A percentile compares a stretch with the other conserved stretches of the same genome.
Evolutionary conservation across 2,888 invertebrate genomes (phyloP).

Genomic region (Andrena haemorrhoa): DNA sequence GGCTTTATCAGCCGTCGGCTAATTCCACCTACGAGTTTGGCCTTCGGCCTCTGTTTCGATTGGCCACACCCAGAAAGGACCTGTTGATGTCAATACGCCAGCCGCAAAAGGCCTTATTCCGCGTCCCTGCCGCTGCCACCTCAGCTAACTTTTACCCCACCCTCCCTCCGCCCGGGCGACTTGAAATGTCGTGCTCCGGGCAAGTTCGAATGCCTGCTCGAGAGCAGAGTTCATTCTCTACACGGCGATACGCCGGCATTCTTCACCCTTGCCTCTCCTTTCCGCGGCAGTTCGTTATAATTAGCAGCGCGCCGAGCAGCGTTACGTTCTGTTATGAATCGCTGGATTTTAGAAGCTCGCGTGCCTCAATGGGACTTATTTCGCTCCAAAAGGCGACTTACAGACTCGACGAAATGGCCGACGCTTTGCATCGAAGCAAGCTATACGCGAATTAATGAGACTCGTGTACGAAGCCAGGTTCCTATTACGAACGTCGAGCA

Average conservation of each 20-base stretch:
- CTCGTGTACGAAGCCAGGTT: background rate
- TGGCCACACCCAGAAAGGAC: conserved; percentile 63
- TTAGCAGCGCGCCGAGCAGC: too few relatives aligned
- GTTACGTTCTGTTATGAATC: too few relatives aligned
- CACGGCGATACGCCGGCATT: too few relatives aligned
- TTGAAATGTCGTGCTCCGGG: background rate
- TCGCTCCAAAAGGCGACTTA: too few relatives aligned
- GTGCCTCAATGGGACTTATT: too few relatives aligned
- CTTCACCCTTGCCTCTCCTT: too few relatives aligned
- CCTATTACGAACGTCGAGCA: background rate
- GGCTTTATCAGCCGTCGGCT: conserved; percentile 61
- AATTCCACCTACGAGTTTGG: conserved; percentile 66
- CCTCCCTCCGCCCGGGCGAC: background rate
- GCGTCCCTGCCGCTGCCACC: conserved; percentile 22
- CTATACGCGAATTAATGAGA: background rate
- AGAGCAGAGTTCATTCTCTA: too few relatives aligned
- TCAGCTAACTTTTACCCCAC: conserved; percentile 21
- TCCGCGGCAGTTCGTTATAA: too few relatives aligned
- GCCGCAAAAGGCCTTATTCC: conserved; percentile 5
- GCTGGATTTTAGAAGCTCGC: too few relatives aligned
- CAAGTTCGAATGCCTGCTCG: background rate
- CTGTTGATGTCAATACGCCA: conserved; percentile 66
- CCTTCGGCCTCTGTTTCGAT: conserved; percentile 60
- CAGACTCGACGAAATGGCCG: too few relatives aligned
- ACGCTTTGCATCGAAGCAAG: background rate